A percentile compares a stretch with the other conserved stretches of the same genome.
Evolutionary conservation across 2,797 vertebrate species (phyloP).

Genomic region (Sebastes ruberrimus): DNA sequence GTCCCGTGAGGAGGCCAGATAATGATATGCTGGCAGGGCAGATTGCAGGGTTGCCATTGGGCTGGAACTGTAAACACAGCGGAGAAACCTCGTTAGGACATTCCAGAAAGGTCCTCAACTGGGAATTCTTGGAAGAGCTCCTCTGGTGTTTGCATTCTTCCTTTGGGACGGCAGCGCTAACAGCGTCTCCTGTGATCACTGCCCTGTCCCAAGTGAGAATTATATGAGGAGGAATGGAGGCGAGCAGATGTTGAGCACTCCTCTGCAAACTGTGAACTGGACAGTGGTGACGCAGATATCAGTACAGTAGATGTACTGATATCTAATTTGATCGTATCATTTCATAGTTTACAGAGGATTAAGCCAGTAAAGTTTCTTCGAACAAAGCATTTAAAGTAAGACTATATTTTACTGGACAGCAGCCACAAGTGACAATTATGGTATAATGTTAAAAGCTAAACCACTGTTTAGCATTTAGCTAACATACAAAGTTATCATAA

Average conservation of each 20-base stretch:
- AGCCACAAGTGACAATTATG: background rate
- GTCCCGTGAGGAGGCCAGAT: constrained; percentile 69
- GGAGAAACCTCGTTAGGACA: constrained; percentile 75
- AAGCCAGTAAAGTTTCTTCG: background rate
- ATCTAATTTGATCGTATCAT: background rate
- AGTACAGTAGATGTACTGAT: background rate
- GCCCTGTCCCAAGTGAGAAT: constrained; percentile 49
- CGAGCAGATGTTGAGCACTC: constrained; percentile 60
- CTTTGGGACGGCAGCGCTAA: constrained; percentile 61
- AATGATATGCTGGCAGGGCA: constrained; percentile 75
- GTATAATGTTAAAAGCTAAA: background rate
- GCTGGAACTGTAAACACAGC: constrained; percentile 78
- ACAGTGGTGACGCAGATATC: constrained; percentile 7
- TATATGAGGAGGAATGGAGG: constrained; percentile 43
- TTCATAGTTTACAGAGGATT: background rate
- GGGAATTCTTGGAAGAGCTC: constrained; percentile 77
- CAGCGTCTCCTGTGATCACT: constrained; percentile 65
- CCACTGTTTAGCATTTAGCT: background rate
- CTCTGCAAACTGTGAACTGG: constrained; percentile 35
- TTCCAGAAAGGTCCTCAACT: constrained; percentile 81
- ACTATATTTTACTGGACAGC: background rate
- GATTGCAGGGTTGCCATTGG: constrained; percentile 79
- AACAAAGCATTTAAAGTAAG: background rate
- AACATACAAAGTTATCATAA: background rate
- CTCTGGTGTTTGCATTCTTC: constrained; percentile 77